Evolutionary conservation across 1,140 invertebrate species (phyloP), one percentile per base, ranked within the genome.

Genomic region (Drosophila nigrodunni): DNA sequence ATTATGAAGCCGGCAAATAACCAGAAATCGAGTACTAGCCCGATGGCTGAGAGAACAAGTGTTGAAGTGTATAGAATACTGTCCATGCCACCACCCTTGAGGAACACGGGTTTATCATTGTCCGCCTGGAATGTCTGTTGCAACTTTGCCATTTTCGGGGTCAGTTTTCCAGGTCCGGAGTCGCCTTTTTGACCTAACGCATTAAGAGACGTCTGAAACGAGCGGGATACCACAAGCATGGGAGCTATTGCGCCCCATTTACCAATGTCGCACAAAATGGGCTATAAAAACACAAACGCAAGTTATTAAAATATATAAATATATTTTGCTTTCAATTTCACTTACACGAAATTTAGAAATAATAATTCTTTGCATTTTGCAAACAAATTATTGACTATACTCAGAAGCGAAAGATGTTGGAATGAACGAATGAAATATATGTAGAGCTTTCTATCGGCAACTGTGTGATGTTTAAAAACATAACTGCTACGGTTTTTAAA

Each of bases 81-180:
- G 79, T 96, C 95, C n/a, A 80, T 74, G 2, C 89, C 41, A 3
- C 95, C 95, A 18, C 93, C 92, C 89, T 95, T 96, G 25, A 95
- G 81, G 79, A 94, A 95, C n/a, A 95, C 89, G 2, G 95, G 95
- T 52, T 93, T 82, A 11, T 93, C 94, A 90, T 95, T 94, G 10
- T 90, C 75, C 68, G 86, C 82, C 76, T 93, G 88, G 86, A 93
- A 94, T 64, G 93, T 91, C 9, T 92, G 91, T 70, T 94, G 93
- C 1, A 93, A 43, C 66, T 93, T 93, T 30, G 47, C 59, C 77
- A 87, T 77, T 41, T 87, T 87, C 1, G 74, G 59, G 2, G 83
- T 34, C 2, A 83, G 6, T 43, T 87, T 87, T 6, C 59, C 82
- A 3, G 62, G 18, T 21, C 18, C 18, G 1, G 18, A 18, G 11